phyloP scores from a whole-genome alignment of 2,888 invertebrate species.

The Acronicta alni region DNA sequence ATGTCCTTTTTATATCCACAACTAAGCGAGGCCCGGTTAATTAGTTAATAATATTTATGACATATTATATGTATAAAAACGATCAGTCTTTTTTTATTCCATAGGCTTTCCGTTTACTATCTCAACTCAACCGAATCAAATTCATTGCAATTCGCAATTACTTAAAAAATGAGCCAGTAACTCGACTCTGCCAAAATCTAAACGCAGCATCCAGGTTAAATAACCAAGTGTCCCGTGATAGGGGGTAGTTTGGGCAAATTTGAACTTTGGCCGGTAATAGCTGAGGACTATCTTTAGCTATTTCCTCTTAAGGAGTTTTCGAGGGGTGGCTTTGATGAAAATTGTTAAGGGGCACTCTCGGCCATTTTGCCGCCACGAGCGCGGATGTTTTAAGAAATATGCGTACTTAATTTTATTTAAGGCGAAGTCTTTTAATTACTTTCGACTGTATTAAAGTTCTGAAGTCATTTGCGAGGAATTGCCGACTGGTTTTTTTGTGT shows the following conservation, averaged over 20 bases:
- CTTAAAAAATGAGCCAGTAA: constrained; percentile 18
- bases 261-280: constrained; percentile 69
- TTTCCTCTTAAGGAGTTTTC: constrained; percentile 60
- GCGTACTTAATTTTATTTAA: constrained; percentile 56
- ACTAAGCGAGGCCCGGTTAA: too few relatives aligned
- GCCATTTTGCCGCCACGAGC: constrained; percentile 48
- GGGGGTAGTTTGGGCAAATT: constrained; percentile 69
- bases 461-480: constrained; percentile 8
- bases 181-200: constrained; percentile 32
- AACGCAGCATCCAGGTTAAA: constrained; percentile 70
- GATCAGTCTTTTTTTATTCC: too few relatives aligned
- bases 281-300: constrained; percentile 62
- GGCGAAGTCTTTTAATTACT: constrained; percentile 51
- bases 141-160: too few relatives aligned
- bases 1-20: too few relatives aligned
- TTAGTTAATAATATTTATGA: too few relatives aligned
- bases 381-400: constrained; percentile 53
- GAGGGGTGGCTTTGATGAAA: constrained; percentile 57
- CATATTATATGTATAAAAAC: too few relatives aligned
- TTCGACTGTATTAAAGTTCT: constrained; percentile 42
- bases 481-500: not conserved
- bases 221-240: constrained; percentile 63
- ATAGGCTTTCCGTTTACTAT: too few relatives aligned
- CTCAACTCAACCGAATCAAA: too few relatives aligned
- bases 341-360: constrained; percentile 52